Percentiles rank a stretch among this genome's conserved stretches.
Conservation (phyloP, 2,888 invertebrate species). For the Matsumyia berberina region DNA sequence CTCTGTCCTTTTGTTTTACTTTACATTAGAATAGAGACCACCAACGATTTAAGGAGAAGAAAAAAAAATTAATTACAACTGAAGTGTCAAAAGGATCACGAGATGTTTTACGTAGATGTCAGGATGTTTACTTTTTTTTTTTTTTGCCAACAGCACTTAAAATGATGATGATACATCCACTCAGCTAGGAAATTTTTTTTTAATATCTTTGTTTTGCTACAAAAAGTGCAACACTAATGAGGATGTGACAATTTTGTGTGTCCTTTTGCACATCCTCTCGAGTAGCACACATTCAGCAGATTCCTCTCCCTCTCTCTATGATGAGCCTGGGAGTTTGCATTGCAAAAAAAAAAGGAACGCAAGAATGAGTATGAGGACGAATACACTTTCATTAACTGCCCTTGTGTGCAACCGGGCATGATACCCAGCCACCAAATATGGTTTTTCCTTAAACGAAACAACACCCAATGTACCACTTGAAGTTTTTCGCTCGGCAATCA, state of each 20-base stretch:
- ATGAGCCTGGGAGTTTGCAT: no score
- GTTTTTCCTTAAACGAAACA: constrained; percentile 7
- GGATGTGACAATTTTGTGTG: constrained; percentile 53
- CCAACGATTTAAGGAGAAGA: constrained; percentile 35
- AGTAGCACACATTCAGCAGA: constrained; percentile 1
- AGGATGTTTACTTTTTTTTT: background rate
- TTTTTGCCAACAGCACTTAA: constrained; percentile 70
- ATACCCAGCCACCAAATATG: constrained; percentile 10
- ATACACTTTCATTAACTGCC: constrained; percentile 60
- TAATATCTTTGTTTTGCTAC: constrained; percentile 50
- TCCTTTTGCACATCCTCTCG: constrained; percentile 42
- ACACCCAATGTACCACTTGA: constrained; percentile 45
- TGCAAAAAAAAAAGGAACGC: background rate
- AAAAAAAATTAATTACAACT: constrained; percentile 57
- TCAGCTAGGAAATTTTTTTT: constrained; percentile 29
- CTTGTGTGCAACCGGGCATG: constrained; percentile 51
- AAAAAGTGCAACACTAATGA: constrained; percentile 73
- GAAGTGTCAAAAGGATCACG: constrained; percentile 54
- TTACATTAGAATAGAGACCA: constrained; percentile 15
- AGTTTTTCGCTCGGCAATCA: constrained; percentile 60
- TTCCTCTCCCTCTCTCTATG: background rate
- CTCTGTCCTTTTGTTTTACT: constrained; percentile 27
- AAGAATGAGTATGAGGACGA: constrained; percentile 13
- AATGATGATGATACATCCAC: constrained; percentile 57
- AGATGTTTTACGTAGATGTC: constrained; percentile 17